Percentiles rank a stretch among this genome's conserved stretches.
Evolutionary conservation across 2,888 invertebrate genomes (phyloP).

Genomic region (Cremastobaeus sp.): DNA sequence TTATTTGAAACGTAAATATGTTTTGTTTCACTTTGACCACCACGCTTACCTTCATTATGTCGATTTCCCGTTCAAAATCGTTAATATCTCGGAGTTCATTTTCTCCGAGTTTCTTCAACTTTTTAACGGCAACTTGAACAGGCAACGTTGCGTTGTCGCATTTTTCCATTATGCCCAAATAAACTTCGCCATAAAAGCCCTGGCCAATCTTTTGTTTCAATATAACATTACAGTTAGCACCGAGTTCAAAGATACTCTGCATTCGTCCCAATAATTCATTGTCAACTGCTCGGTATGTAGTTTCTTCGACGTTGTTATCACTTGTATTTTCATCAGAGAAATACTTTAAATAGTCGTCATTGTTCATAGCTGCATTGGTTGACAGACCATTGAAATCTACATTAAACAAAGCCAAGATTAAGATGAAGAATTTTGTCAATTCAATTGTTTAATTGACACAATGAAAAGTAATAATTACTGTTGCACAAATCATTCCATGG

Average conservation of each 20-base stretch:
- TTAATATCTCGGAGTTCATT: slow-evolving; percentile 81
- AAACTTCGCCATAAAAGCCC: slow-evolving; percentile 94
- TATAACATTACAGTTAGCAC: slow-evolving; percentile 81
- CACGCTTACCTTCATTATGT: slow-evolving; percentile 92
- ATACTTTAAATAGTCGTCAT: slow-evolving; percentile 30
- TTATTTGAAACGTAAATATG: too few species aligned
- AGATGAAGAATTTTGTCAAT: too few species aligned
- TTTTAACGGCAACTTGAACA: slow-evolving; percentile 84
- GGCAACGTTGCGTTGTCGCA: slow-evolving; percentile 79
- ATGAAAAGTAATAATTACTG: slow-evolving; percentile 40
- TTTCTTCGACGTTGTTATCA: slow-evolving; percentile 35
- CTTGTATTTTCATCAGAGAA: slow-evolving; percentile 67
- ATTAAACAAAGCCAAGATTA: too few species aligned
- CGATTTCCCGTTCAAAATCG: slow-evolving; percentile 87
- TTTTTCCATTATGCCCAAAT: slow-evolving; percentile 85
- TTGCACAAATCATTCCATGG: slow-evolving; percentile 73
- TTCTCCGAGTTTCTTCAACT: slow-evolving; percentile 80
- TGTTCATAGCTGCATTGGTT: slow-evolving; percentile 1
- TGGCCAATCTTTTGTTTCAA: slow-evolving; percentile 83
- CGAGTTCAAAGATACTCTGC: slow-evolving; percentile 81
- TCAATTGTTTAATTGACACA: too few species aligned
- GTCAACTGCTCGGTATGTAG: slow-evolving; percentile 17
- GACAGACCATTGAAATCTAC: slow-evolving; percentile 13
- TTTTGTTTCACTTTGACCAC: too few species aligned
- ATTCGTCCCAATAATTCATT: slow-evolving; percentile 73